These are phyloP conservation scores for Melanerpes aurifrons DNA, from an alignment of 2,113 vertebrate species.

Conservation along the genomic window DNA sequence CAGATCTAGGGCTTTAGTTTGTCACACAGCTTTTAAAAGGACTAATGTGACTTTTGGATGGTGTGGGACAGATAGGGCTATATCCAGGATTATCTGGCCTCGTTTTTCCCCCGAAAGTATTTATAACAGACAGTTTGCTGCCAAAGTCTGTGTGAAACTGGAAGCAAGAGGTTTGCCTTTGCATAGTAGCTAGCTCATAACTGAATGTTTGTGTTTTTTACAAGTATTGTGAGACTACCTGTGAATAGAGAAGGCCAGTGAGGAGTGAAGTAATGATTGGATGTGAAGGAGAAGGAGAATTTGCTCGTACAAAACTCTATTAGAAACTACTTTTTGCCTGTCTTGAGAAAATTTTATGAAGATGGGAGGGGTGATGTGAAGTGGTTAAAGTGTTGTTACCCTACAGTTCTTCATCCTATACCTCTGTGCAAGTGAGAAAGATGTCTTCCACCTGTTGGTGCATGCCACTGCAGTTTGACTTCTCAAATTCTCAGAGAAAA, in stretches of 20 bases:
- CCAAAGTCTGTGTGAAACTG: not conserved
- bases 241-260: not conserved
- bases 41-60: not conserved
- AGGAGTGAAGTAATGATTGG: not conserved
- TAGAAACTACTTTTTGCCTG: not conserved
- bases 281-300: not conserved
- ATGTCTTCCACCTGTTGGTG: not conserved
- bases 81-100: not conserved
- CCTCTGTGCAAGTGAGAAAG: not conserved
- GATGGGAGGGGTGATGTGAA: not conserved
- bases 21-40: not conserved
- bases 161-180: not conserved
- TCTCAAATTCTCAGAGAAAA: not conserved
- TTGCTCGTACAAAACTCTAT: not conserved
- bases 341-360: not conserved
- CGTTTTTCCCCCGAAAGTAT: fast-evolving
- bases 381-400: not conserved
- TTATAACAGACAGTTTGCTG: not conserved
- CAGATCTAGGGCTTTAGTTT: not conserved
- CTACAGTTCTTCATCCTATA: not conserved
- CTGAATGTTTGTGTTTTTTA: not conserved
- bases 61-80: not conserved
- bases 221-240: not conserved
- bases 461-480: not conserved
- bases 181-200: not conserved